Conservation (phyloP, 2,888 invertebrate species). For the Cheilosia vernalis region DNA sequence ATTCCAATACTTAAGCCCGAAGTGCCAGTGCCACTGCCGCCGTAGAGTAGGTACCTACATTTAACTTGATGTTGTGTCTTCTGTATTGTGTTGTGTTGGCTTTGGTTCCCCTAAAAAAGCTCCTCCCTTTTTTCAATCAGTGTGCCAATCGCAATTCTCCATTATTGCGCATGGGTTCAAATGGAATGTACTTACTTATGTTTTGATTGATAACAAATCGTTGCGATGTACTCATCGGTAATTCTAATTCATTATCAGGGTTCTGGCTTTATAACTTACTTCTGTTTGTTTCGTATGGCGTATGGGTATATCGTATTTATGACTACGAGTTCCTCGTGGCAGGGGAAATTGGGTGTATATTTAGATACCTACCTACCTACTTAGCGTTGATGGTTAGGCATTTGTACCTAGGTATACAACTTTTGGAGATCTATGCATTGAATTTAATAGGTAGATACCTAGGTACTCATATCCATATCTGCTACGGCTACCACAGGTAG, state of each 20-base stretch:
- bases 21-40: conserved; percentile 47
- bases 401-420: too few species aligned
- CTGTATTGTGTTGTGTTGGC: background rate
- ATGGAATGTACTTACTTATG: conserved; percentile 26
- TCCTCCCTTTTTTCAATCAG: conserved; percentile 61
- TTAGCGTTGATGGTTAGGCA: too few species aligned
- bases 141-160: conserved; percentile 56
- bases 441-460: too few species aligned
- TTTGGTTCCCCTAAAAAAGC: conserved; percentile 52
- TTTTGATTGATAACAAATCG: conserved; percentile 67
- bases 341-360: too few species aligned
- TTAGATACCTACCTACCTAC: too few species aligned
- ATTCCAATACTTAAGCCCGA: conserved; percentile 31
- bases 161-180: conserved; percentile 69
- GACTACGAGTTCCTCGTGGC: too few species aligned
- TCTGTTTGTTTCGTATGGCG: background rate
- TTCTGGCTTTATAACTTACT: conserved; percentile 12
- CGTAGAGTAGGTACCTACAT: too few species aligned
- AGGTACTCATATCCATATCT: too few species aligned
- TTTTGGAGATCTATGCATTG: too few species aligned
- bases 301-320: too few species aligned
- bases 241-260: conserved; percentile 7
- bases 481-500: too few species aligned
- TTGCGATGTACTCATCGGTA: conserved; percentile 36
- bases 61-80: too few species aligned